Base-by-base conservation (phyloP, 37 sponge, comb jelly and placozoan genomes). In the Dysidea cf. avara region DNA sequence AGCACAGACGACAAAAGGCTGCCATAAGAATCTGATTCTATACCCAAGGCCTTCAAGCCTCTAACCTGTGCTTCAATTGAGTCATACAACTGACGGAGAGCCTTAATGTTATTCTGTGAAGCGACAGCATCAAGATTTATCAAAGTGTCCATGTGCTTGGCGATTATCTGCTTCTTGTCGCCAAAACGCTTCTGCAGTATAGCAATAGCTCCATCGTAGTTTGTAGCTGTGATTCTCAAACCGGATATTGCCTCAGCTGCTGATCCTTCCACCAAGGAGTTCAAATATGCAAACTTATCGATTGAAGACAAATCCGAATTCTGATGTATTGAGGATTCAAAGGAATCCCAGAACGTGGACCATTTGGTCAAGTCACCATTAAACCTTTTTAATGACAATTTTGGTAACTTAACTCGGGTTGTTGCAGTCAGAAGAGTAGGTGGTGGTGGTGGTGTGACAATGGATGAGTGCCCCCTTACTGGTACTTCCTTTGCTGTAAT, bases 291-390 rank as follows among this genome's bases (percentile, higher is more conserved):
- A 7, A 62, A 62, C 64, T 62, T 62, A 33, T 62, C 64, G 1
- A 28, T 48, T 30, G 28, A 7, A 25, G 0, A 24, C 14, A 71
- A 4, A 0, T 31, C 34, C 3, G n/a, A 7, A 33, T 37, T 71
- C n/a, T 20, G 20, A 32, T 71, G 28, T 28, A 60, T 40, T 18
- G 75, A 48, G 4, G 75, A 61, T 21, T 58, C 39, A 28, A 43
- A 74, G 5, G 75, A 61, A 48, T 74, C 75, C 75, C 75, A 74
- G 47, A 74, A 74, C 50, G 75, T 74, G 39, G 75, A 40, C 75
- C 75, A 74, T 32, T 39, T 61, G 20, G 58, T 34, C 0, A 54
- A 5, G 50, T 74, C 75, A 39, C 69, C 69, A 68, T 48, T 68
- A 22, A 68, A 68, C 7, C 52, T 30, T 63, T 29, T 35, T 30